Evolutionary conservation across 2,888 invertebrate genomes (phyloP).

Genomic region (Cephus pygmeus): DNA sequence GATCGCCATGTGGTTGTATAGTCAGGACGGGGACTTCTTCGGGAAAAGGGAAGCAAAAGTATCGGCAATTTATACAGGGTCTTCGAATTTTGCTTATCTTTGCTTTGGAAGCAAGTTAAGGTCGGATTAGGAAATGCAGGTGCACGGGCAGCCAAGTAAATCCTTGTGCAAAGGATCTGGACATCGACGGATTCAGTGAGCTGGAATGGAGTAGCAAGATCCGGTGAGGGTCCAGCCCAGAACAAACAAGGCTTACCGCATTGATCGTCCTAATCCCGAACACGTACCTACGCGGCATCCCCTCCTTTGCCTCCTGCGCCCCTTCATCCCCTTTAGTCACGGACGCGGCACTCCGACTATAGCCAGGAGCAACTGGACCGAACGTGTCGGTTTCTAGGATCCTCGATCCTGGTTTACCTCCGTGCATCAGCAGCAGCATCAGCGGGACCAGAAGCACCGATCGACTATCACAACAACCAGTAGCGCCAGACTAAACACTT

Average conservation of each 20-base stretch:
- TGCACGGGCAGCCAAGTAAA: not conserved
- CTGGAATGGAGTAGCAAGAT: constrained; percentile 11
- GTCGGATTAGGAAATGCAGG: constrained; percentile 17
- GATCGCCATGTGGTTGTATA: not conserved
- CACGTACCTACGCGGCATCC: constrained; percentile 42
- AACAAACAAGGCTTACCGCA: constrained; percentile 62
- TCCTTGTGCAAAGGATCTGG: not conserved
- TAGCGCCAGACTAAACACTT: constrained; percentile 61
- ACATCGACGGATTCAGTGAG: not conserved
- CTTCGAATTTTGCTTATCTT: not conserved
- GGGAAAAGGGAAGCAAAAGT: not conserved
- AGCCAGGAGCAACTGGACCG: not conserved
- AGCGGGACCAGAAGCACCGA: not conserved
- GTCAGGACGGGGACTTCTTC: not conserved
- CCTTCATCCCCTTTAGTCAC: constrained; percentile 8
- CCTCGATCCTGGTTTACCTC: not conserved
- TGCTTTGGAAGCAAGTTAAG: constrained; percentile 2
- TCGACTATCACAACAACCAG: constrained; percentile 58
- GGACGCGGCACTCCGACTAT: not conserved
- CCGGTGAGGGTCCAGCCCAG: constrained; percentile 43
- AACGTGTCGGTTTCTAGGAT: not conserved
- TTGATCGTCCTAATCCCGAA: constrained; percentile 61
- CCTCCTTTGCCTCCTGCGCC: not conserved
- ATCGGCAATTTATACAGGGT: not conserved
- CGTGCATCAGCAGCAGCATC: not conserved